Evolutionary conservation across 2,113 vertebrate genomes (phyloP), one percentile per base, ranked within the genome.

Genomic region (Eupsittula cactorum): DNA sequence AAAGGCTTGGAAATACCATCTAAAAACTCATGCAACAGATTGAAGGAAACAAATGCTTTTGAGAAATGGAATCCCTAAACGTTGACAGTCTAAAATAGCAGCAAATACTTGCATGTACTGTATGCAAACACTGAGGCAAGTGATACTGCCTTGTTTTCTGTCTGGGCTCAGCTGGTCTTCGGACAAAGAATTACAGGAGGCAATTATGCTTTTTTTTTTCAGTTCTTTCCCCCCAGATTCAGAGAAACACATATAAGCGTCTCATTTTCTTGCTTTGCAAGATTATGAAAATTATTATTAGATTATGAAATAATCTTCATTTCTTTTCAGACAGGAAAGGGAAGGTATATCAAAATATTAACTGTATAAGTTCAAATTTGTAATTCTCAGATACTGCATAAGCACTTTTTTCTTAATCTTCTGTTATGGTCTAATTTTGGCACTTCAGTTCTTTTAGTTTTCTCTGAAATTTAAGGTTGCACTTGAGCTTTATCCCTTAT

Each of bases 31-130:
- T 28, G 39, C 27, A 93, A 69, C 24, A 87, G 64, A 68, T 13
- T 63, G 39, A 53, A 81, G 28, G n/a, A 86, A 83, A 50, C 27
- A 62, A 79, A 42, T 85, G 16, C 29, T 95, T 83, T 82, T 95
- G 59, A 95, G 83, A 93, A 93, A 49, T 25, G 35, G 55, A 88
- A 90, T 87, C 49, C 77, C 57, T 76, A 47, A 94, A 78, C 12
- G 11, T 1, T 73, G 82, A 20, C 14, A 75, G 25, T 68, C 69
- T 68, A 50, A 95, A 93, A 75, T 60, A 92, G 39, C 55, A 76
- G 49, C 25, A 82, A 63, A 71, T 71, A n/a, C 52, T 91, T 78
- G 37, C 83, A 55, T 42, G 29, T 67, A 35, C 20, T 60, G 42
- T 50, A 15, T 39, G 49, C 16, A 77, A 77, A 79, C 28, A 80